These are phyloP conservation scores for Cheilosia vernalis DNA, from an alignment of 2,888 invertebrate species.

Conservation along the genomic window DNA sequence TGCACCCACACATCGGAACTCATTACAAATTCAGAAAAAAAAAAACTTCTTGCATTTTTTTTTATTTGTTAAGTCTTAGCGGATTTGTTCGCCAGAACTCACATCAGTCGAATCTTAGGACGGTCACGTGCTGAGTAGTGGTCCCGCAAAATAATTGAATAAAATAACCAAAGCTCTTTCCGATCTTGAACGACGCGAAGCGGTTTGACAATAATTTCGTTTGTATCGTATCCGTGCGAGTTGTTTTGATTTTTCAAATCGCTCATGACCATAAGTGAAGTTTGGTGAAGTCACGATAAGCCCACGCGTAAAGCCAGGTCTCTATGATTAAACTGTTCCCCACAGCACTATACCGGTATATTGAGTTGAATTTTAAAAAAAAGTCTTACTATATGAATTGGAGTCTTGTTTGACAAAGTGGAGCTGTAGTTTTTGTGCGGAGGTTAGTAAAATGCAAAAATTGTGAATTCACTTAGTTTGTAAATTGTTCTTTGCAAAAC, in stretches of 20 bases:
- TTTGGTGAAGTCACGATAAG: slow-evolving; percentile 29
- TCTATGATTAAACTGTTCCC: background rate
- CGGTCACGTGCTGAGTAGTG: slow-evolving; percentile 49
- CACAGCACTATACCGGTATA: background rate
- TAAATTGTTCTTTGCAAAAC: background rate
- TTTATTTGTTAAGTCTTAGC: slow-evolving; percentile 31
- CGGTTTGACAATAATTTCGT: slow-evolving; percentile 1
- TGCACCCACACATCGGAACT: slow-evolving; percentile 49
- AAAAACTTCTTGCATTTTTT: background rate
- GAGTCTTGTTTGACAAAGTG: slow-evolving; percentile 3
- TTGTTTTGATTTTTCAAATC: background rate
- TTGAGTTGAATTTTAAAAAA: background rate
- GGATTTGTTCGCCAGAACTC: slow-evolving; percentile 32
- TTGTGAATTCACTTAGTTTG: background rate
- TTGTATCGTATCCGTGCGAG: slow-evolving; percentile 3
- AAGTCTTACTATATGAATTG: slow-evolving; percentile 1
- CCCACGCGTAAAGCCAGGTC: slow-evolving; percentile 13
- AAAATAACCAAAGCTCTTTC: slow-evolving; percentile 4
- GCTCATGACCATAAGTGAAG: slow-evolving; percentile 1
- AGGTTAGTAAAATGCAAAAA: background rate
- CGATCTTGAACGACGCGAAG: slow-evolving; percentile 18
- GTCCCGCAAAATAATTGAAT: slow-evolving; percentile 21
- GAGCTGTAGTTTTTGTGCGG: slow-evolving; percentile 11
- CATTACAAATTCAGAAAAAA: slow-evolving; percentile 34
- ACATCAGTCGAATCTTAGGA: slow-evolving; percentile 57